Conservation (phyloP, 53 echinoderm and acorn worm genomes). For the Patiria pectinifera region DNA sequence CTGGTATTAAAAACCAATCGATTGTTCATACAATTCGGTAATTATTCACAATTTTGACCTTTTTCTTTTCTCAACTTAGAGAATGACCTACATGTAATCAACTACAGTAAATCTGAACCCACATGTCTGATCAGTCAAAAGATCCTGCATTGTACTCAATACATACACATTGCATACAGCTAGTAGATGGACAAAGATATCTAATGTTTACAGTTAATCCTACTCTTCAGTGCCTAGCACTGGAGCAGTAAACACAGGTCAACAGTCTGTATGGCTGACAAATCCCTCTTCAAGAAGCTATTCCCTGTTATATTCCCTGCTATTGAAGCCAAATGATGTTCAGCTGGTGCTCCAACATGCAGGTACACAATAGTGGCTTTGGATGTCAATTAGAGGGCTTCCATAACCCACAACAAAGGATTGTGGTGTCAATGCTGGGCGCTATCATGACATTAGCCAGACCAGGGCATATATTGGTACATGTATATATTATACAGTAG, state of each 20-base stretch:
- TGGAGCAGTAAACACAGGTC: constrained; percentile 24
- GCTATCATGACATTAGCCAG: constrained; percentile 24
- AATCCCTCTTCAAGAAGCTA: too few species aligned
- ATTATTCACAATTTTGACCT: too few species aligned
- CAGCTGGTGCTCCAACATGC: constrained; percentile 6
- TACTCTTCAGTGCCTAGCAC: constrained; percentile 7
- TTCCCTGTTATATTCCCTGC: background rate
- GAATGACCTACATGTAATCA: too few species aligned
- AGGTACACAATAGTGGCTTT: constrained; percentile 4
- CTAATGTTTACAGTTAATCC: too few species aligned
- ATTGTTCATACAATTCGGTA: too few species aligned
- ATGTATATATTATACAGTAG: background rate
- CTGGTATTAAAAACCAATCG: too few species aligned
- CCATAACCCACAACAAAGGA: constrained; percentile 4
- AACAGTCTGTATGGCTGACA: background rate
- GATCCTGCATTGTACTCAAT: too few species aligned
- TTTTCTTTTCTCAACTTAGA: too few species aligned
- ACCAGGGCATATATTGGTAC: background rate
- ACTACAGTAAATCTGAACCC: too few species aligned
- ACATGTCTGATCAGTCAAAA: too few species aligned
- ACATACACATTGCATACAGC: too few species aligned
- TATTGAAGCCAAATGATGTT: constrained; percentile 29
- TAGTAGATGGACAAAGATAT: too few species aligned
- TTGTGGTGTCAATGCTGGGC: background rate
- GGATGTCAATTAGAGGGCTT: background rate